Base-by-base conservation (phyloP, 1,140 invertebrate species). In the Heliconius himera region DNA sequence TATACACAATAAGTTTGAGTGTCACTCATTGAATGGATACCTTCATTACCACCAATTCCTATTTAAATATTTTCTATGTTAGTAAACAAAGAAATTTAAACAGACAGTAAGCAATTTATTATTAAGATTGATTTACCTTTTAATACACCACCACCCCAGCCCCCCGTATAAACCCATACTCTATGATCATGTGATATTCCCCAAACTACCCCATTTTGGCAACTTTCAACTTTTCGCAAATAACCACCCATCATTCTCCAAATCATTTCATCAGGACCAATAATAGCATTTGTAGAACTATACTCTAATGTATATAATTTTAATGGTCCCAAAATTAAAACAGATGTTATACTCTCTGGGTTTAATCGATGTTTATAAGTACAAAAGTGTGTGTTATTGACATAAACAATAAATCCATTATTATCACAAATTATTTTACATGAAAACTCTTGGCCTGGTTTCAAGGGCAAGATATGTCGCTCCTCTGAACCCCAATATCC, bases 171-270 rank as follows among this genome's bases (percentile, higher is more conserved):
- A 16, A 97, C 96, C 97, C 97, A 99, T 8, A 96, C 96, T 26
- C 96, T 97, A 84, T 96, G 96, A 90, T 99, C 97, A 88, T 97
- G 97, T 4, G 97, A 97, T 76, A 99, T 96, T 1, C 97, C 98
- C 98, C 98, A 99, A 29, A 97, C 96, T n/a, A 98, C 95, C 36
- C 97, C 97, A 74, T 95, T 95, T 70, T 95, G 94, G 90, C 96
- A 97, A 73, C 96, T 96, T 91, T 98, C 98, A 0, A 99, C 96
- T 84, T 96, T 95, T 74, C 96, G 95, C 66, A 99, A 95, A 95
- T 99, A 98, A 0, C 98, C 98, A 54, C 97, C 97, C 81, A 98
- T 96, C 92, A 97, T 96, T 56, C 97, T 95, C 97, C 97, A 98
- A 89, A 97, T 96, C 95, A 98, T 96, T 83, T 97, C 96, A 82